Evolutionary conservation across 2,797 vertebrate genomes (phyloP).

Genomic region (Poecile montanus): DNA sequence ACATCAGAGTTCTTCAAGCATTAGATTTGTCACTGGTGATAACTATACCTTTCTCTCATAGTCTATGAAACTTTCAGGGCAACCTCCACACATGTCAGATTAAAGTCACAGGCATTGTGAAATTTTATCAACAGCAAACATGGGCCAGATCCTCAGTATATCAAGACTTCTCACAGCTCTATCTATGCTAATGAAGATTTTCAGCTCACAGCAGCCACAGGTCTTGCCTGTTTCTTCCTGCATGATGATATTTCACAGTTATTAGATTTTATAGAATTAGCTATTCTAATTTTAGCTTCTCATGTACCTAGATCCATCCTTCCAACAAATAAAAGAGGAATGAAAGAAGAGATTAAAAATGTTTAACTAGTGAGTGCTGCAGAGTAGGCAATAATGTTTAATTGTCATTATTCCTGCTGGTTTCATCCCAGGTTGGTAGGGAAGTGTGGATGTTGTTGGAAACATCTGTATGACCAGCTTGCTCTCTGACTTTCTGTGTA

Average conservation of each 20-base stretch:
- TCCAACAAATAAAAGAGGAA: background rate
- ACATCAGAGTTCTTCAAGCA: background rate
- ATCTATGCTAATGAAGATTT: background rate
- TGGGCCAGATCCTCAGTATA: background rate
- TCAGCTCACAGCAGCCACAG: background rate
- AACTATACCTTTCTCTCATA: background rate
- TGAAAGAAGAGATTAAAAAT: background rate
- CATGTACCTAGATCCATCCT: background rate
- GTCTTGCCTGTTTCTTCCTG: background rate
- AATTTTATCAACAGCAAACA: background rate
- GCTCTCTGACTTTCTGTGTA: background rate
- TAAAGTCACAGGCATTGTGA: background rate
- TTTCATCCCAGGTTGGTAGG: background rate
- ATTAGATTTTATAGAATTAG: background rate
- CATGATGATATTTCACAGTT: background rate
- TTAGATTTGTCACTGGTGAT: background rate
- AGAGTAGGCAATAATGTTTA: background rate
- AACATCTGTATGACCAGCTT: background rate
- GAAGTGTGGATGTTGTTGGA: background rate
- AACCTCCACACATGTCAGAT: background rate
- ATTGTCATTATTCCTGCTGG: background rate
- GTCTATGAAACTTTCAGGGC: background rate
- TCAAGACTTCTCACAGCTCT: background rate
- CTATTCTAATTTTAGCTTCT: background rate
- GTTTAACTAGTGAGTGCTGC: background rate